phyloP scores from a whole-genome alignment of 1,140 invertebrate species.

The Stenopsyche tienmushanensis region DNA sequence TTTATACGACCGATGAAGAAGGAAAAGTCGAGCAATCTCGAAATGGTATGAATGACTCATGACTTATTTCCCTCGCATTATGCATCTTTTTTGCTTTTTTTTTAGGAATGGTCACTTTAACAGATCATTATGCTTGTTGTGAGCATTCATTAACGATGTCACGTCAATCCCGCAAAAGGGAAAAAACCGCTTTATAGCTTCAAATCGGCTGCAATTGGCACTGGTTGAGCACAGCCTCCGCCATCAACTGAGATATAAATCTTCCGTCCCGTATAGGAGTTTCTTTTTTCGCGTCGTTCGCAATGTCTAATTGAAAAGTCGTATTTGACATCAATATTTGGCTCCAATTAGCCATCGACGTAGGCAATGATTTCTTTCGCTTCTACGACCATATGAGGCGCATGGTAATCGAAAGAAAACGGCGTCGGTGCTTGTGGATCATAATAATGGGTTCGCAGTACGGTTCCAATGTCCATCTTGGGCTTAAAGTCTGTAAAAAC shows the following conservation, averaged over 20 bases:
- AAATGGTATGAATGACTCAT: no score
- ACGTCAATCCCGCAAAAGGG: conserved; percentile 1
- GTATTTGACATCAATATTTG: conserved; percentile 11
- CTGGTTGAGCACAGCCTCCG: background rate
- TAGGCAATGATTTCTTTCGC: no score
- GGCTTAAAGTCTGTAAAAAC: no score
- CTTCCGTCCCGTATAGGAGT: background rate
- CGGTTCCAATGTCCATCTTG: no score
- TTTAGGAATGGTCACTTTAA: background rate
- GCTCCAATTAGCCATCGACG: conserved; percentile 13
- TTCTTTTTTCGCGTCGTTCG: background rate
- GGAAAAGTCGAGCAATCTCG: no score
- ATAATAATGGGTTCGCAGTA: no score
- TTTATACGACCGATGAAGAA: no score
- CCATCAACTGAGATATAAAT: conserved; percentile 20
- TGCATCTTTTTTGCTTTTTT: background rate
- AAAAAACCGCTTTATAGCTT: conserved; percentile 7
- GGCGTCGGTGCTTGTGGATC: no score
- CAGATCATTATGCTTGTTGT: background rate
- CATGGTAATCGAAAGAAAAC: no score
- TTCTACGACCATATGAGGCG: no score
- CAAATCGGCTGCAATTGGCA: background rate
- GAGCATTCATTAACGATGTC: conserved; percentile 12
- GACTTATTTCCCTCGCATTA: no score
- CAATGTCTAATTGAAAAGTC: background rate